Base-by-base conservation (phyloP, 2,888 invertebrate species). In the Rhamnusium bicolor region DNA sequence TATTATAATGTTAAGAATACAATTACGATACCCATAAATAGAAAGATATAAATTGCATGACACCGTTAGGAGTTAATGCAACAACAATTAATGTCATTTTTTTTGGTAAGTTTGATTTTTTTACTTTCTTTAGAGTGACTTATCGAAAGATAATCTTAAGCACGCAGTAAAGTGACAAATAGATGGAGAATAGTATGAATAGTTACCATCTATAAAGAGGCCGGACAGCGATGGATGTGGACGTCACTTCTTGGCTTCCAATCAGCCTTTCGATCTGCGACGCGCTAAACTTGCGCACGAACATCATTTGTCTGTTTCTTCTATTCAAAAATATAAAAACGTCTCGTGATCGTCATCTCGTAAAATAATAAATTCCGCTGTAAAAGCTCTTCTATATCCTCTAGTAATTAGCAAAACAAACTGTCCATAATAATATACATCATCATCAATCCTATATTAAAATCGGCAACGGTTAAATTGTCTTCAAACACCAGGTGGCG, bases 111-210 rank as follows among this genome's bases (percentile, higher is more conserved):
- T 32, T 71, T 46, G 56, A 61, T 77, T 76, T 74, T 71, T 73
- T 70, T 27, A 56, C 60, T 65, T 63, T 65, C 56, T 62, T 58
- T 21, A 24, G 49, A 60, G 68, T 70, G 73, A 66, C 62, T 74
- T 80, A 79, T 80, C 80, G 40, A 47, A 66, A 74, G 80, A 81
- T 79, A 76, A 84, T 84, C 84, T 84, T 61, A 73, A 69, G 76
- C 83, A 84, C 82, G 82, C 75, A 81, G 73, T 74, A 72, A 81
- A 82, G 83, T 84, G 83, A 84, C 84, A 84, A 84, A 84, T 84
- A 84, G 82, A 80, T 79, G 70, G 74, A 73, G 81, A 79, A 82
- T 80, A 71, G 79, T 82, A 84, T 84, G 84, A 84, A 84, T 84
- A 81, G 82, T 83, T 78, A 74, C 75, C 77, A 81, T 82, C 83